phyloP scores from a whole-genome alignment of 2,888 invertebrate genomes.

The Micropterix aruncella region DNA sequence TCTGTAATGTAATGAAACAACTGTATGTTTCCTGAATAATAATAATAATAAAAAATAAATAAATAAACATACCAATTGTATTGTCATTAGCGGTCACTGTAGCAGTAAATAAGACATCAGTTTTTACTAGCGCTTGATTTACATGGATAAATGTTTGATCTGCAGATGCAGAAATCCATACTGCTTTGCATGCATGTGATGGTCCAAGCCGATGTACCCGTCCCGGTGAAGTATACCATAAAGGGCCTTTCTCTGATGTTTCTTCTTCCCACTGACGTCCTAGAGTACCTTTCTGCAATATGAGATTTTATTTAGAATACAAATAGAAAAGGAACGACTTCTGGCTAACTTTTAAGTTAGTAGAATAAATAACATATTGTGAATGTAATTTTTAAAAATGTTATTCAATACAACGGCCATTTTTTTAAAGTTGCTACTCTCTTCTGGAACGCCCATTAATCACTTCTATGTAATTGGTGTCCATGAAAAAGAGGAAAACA shows the following conservation, averaged over 20 bases:
- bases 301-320: not conserved
- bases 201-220: conserved; percentile 72
- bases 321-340: too few species aligned
- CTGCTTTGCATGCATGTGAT: conserved; percentile 73
- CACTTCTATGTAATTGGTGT: too few species aligned
- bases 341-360: too few species aligned
- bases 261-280: conserved; percentile 36
- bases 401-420: too few species aligned
- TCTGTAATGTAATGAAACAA: too few species aligned
- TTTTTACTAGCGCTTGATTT: conserved; percentile 86
- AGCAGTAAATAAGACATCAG: conserved; percentile 73
- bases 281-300: conserved; percentile 41
- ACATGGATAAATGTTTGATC: conserved; percentile 91
- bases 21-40: too few species aligned
- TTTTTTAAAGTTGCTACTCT: too few species aligned
- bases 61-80: conserved; percentile 52
- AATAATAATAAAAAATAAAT: not conserved
- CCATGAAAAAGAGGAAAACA: too few species aligned
- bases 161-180: conserved; percentile 91
- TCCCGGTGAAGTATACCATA: conserved; percentile 62
- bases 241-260: conserved; percentile 35
- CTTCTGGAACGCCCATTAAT: too few species aligned
- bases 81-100: conserved; percentile 80
- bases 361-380: too few species aligned
- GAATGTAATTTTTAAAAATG: too few species aligned